Base-by-base conservation (phyloP, 2,797 vertebrate species). In the Mormyrus proboscirostris region DNA sequence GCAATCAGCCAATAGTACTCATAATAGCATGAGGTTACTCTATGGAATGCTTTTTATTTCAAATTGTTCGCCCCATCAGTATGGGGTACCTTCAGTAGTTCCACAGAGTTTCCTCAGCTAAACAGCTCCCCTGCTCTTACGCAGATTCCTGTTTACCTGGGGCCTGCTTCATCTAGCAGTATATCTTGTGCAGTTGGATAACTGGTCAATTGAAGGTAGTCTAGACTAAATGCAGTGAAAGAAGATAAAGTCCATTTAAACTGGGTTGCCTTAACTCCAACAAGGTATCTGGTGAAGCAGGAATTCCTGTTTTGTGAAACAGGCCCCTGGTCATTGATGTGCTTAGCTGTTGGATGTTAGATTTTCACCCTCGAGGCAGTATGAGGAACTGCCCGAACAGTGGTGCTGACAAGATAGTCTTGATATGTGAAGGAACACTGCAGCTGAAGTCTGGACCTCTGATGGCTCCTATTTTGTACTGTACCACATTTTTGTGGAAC, bases 1-100 rank as follows among this genome's bases (percentile, higher is more conserved):
- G 90, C 88, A 88, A 91, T 92, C 92, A 92, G 38, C 57, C 57
- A 47, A 6, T 41, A 62, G 38, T 14, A 4, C 53, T 10, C 33
- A 53, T 22, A 41, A 65, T 51, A 25, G 44, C 83, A 25, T 44
- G 44, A 49, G n/a, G 49, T 33, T 51, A 33, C 44, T 25, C n/a
- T 51, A n/a, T 22, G 44, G 10, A 44, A 82, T 82, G 76, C 19
- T 8, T 82, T 1, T 41, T 47, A 38, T 73, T 47, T 82, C 76
- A 19, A 3, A 47, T 41, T 82, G 16, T 82, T 19, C 47, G 16
- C 16, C 14, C 41, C 76, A n/a, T 47, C 76, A 47, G 2, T 82
- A 82, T 41, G 14, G 38, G 73, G 6, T 6, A 79, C 5, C 5
- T 41, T 79, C 38, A 19, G 76, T 5, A 47, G 38, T 47, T 59